Percentiles rank a stretch among this genome's conserved stretches.
These are phyloP conservation scores for Lasiurus borealis DNA, from an alignment of 2,113 vertebrate species.

Conservation along the genomic window DNA sequence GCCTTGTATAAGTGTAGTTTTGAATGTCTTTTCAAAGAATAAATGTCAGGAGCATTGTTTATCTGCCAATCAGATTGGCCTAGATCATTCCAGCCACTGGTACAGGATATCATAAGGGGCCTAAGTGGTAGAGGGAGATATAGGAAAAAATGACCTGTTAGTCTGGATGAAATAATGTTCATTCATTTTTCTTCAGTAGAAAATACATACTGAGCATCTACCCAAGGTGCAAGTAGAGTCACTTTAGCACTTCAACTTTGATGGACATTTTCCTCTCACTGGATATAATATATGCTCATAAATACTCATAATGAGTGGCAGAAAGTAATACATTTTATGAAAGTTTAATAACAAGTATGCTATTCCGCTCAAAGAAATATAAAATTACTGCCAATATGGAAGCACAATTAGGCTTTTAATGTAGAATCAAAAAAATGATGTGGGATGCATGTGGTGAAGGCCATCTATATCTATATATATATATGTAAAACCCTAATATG, in stretches of 20 bases:
- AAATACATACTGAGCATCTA: slow-evolving; percentile 2
- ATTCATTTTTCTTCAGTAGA: background rate
- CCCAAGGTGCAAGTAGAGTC: background rate
- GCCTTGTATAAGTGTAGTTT: background rate
- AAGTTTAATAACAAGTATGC: slow-evolving; percentile 50
- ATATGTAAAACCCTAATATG: too few species aligned
- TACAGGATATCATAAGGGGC: background rate
- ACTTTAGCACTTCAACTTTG: background rate
- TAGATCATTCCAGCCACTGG: background rate
- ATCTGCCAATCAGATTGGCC: background rate
- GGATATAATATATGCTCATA: slow-evolving; percentile 13
- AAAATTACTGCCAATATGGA: background rate
- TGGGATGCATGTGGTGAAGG: background rate
- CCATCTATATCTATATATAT: background rate
- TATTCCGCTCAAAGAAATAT: slow-evolving; percentile 15
- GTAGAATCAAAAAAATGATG: slow-evolving; percentile 14
- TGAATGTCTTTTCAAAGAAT: background rate
- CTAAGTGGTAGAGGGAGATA: background rate
- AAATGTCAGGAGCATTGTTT: background rate
- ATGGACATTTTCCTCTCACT: background rate
- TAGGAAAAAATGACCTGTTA: background rate
- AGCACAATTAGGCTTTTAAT: background rate
- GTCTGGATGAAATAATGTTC: background rate
- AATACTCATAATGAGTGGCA: slow-evolving; percentile 38
- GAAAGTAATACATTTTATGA: slow-evolving; percentile 25